Conservation (phyloP, 2,113 vertebrate genomes). For the Canis aureus region DNA sequence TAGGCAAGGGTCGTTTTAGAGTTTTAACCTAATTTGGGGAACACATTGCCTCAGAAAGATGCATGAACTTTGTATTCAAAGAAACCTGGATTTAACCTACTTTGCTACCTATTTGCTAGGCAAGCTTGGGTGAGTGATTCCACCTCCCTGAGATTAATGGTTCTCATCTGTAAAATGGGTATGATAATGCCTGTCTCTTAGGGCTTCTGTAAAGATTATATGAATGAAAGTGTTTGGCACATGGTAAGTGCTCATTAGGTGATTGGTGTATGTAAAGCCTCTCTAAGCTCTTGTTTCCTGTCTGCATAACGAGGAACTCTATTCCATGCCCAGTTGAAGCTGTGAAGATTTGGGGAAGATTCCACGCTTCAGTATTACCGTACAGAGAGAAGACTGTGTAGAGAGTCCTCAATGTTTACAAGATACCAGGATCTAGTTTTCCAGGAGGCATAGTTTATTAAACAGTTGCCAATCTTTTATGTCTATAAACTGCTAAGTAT, state of each 20-base stretch:
- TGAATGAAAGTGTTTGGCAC: not conserved
- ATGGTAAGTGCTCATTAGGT: not conserved
- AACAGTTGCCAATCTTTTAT: constrained; percentile 66
- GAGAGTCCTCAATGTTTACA: not conserved
- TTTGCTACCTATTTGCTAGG: not conserved
- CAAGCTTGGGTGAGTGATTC: not conserved
- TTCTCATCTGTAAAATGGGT: constrained; percentile 28
- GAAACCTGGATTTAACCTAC: not conserved
- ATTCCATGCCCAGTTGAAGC: too few relatives aligned
- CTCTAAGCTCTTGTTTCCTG: not conserved
- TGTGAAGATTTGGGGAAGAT: not conserved
- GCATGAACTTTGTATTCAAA: not conserved
- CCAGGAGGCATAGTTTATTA: constrained; percentile 70
- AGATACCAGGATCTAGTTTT: not conserved
- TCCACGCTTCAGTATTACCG: not conserved
- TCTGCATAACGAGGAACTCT: not conserved
- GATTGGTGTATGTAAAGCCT: not conserved
- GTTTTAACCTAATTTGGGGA: not conserved
- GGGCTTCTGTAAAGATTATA: not conserved
- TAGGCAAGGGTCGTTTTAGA: not conserved
- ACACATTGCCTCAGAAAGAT: not conserved
- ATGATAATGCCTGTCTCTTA: not conserved
- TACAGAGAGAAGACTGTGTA: not conserved
- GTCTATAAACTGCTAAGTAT: constrained; percentile 70
- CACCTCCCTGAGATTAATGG: not conserved